Conservation (phyloP, 2,888 invertebrate genomes). For the Meteorus colon region DNA sequence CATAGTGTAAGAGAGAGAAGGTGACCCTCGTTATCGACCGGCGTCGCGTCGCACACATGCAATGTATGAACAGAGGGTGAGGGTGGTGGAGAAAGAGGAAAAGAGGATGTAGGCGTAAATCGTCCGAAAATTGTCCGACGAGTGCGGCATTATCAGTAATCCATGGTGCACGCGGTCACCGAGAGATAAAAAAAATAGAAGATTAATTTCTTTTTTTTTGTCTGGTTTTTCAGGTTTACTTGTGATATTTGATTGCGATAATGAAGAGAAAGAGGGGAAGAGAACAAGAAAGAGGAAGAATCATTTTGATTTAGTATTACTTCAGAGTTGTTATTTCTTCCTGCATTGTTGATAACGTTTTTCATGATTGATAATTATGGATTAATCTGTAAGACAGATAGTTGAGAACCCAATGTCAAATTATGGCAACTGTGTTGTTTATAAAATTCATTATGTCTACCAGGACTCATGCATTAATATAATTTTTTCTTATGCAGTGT, state of each 20-base stretch:
- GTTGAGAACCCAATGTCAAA: too few species aligned
- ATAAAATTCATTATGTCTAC: too few species aligned
- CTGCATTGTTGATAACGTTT: too few species aligned
- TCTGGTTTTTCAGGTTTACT: slow-evolving; percentile 1
- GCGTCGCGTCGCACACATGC: neutral
- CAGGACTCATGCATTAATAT: too few species aligned
- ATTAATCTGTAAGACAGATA: too few species aligned
- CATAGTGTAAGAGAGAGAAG: neutral
- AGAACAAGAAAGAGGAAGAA: neutral
- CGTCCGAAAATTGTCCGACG: slow-evolving; percentile 16
- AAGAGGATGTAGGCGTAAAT: slow-evolving; percentile 14
- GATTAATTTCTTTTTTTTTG: slow-evolving; percentile 1
- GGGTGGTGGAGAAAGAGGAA: neutral
- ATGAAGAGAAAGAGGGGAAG: neutral
- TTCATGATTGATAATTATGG: too few species aligned
- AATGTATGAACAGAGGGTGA: neutral
- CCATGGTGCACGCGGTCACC: slow-evolving; percentile 10
- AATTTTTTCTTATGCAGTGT: too few species aligned
- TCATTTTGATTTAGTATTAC: neutral
- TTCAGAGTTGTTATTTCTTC: neutral
- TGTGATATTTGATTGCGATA: neutral
- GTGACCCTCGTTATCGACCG: slow-evolving; percentile 28
- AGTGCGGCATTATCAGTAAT: slow-evolving; percentile 12
- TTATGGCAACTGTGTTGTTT: too few species aligned
- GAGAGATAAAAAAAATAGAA: slow-evolving; percentile 2